Conservation (phyloP, 2,113 vertebrate genomes). For the Mugil cephalus region DNA sequence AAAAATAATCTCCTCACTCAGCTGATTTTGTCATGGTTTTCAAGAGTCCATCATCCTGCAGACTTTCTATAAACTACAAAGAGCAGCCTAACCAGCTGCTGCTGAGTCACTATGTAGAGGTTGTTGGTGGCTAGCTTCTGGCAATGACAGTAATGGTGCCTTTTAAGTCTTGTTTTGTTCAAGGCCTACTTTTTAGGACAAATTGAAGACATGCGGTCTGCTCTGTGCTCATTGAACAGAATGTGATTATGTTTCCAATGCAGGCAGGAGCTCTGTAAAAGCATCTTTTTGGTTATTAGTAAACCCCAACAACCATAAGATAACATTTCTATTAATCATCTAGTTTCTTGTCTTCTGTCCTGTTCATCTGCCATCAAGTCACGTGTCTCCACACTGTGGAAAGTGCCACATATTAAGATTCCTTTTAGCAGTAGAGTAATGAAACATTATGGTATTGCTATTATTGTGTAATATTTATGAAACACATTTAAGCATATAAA, state of each 20-base stretch:
- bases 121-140: constrained; percentile 36
- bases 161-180: constrained; percentile 28
- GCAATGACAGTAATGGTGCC: constrained; percentile 15
- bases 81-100: constrained; percentile 45
- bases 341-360: neutral
- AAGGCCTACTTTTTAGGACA: constrained; percentile 27
- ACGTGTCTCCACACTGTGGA: constrained; percentile 1
- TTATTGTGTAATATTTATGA: constrained; percentile 38
- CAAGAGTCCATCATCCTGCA: constrained; percentile 51
- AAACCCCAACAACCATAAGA: neutral
- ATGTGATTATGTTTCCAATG: neutral
- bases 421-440: constrained; percentile 3
- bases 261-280: neutral
- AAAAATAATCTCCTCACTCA: constrained; percentile 62
- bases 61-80: constrained; percentile 47
- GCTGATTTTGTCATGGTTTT: constrained; percentile 63
- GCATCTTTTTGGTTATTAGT: constrained; percentile 7
- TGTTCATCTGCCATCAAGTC: constrained; percentile 24
- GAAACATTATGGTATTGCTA: neutral
- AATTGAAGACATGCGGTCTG: constrained; percentile 14
- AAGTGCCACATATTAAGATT: constrained; percentile 20
- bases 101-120: constrained; percentile 62
- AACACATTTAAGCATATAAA: constrained; percentile 47
- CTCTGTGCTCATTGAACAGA: neutral
- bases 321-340: neutral